Conservation (phyloP, 2,113 vertebrate species). For the Salvelinus namaycush region DNA sequence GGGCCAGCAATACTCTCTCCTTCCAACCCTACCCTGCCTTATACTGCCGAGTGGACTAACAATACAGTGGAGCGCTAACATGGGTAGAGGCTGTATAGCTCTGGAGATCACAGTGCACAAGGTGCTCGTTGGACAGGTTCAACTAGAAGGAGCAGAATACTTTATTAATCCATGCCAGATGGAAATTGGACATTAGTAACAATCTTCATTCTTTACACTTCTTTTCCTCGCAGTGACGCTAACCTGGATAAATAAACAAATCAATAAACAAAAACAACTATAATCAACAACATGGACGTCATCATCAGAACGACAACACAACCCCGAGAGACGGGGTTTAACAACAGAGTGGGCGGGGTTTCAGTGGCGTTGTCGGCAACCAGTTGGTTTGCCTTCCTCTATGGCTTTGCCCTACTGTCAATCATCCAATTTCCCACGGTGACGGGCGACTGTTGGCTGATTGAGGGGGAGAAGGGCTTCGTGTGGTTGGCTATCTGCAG, state of each 20-base stretch:
- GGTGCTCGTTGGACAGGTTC: neutral
- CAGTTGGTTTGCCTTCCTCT: slow-evolving; percentile 66
- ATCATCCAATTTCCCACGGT: slow-evolving; percentile 75
- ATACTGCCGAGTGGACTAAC: neutral
- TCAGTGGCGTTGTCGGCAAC: slow-evolving; percentile 44
- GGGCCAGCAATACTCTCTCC: no score
- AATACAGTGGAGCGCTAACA: neutral
- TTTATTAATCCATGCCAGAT: no score
- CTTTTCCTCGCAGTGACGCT: slow-evolving; percentile 34
- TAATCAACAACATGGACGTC: slow-evolving; percentile 45
- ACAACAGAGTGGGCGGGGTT: slow-evolving; percentile 22
- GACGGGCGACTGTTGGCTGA: slow-evolving; percentile 93
- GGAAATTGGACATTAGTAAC: no score
- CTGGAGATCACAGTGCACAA: neutral
- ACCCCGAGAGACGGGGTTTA: slow-evolving; percentile 42
- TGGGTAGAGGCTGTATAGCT: no score
- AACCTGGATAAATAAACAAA: slow-evolving; percentile 34
- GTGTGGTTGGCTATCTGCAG: slow-evolving; percentile 99
- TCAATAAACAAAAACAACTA: slow-evolving; percentile 36
- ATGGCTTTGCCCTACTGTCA: slow-evolving; percentile 78
- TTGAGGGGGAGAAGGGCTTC: slow-evolving; percentile 97
- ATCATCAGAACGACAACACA: slow-evolving; percentile 33
- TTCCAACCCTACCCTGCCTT: no score
- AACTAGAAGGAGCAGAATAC: neutral
- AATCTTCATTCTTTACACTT: neutral